Base-by-base conservation (phyloP, 1,140 invertebrate species). In the Aphis gossypii region DNA sequence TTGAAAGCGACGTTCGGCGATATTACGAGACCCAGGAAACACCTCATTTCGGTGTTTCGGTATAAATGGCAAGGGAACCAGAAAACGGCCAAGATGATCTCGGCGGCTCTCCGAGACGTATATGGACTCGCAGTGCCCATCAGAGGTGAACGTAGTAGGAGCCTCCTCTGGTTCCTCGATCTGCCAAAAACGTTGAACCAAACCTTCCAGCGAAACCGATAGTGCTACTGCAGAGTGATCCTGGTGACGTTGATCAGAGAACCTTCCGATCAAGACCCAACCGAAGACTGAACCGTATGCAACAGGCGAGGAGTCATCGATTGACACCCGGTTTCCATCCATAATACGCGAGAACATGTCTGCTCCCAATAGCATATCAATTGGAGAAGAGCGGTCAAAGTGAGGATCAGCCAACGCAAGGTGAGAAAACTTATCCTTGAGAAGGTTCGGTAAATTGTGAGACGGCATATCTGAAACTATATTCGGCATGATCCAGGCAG, bases 291-390 rank as follows among this genome's bases (percentile, higher is more conserved):
- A 93, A n/a, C 44, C 54, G n/a, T 86, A 87, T 20, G 91, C 48
- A 20, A 41, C 84, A 35, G 94, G 94, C 20, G 21, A 93, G 14
- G 25, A 41, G 35, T 41, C 23, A 6, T 87, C n/a, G 5, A 54
- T 9, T 30, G 20, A 2, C 8, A 93, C 44, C 1, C 46, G 51
- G 25, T 60, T 48, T 38, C 91, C 94, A 25, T 44, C 41, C 35
- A 93, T n/a, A 11, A 94, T 51, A 9, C 54, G n/a, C 2, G 91
- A 30, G 38, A 93, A 93, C 4, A 94, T 35, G 88, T 94, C 94
- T 51, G 56, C 91, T 38, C 94, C 83, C 1, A 94, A 35, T 93
- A 94, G 87, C 11, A 93, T 41, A 25, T 94, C 94, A n/a, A 94
- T 83, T 18, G 54, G 84, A 4, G 54, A 38, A 3, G 83, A n/a